Percentiles rank a stretch among this genome's conserved stretches.
phyloP scores from a whole-genome alignment of 2,888 invertebrate species.

The Drosophila pseudotakahashii region DNA sequence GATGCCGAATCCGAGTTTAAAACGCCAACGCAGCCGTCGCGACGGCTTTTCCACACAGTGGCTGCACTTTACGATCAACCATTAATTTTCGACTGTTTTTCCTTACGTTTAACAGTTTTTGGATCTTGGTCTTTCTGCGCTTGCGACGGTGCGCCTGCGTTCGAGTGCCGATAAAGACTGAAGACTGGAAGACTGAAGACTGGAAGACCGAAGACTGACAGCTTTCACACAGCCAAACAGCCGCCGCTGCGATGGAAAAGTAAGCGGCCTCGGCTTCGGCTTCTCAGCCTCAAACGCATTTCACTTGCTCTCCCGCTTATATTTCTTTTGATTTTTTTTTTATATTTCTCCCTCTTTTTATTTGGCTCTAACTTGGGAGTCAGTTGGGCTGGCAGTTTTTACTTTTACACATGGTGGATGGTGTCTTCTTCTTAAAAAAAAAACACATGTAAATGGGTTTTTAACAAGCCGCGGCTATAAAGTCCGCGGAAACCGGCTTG shows the following conservation, averaged over 20 bases:
- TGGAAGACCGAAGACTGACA: constrained; percentile 49
- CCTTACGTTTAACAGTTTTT: constrained; percentile 45
- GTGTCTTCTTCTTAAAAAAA: constrained; percentile 13
- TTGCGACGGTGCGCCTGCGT: constrained; percentile 41
- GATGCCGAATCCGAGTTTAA: constrained; percentile 24
- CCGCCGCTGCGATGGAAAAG: constrained; percentile 54
- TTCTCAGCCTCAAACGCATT: constrained; percentile 53
- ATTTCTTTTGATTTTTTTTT: constrained; percentile 17
- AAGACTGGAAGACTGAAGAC: constrained; percentile 12
- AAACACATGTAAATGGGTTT: constrained; percentile 73
- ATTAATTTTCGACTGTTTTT: constrained; percentile 56
- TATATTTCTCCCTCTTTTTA: constrained; percentile 33
- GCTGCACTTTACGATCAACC: constrained; percentile 67
- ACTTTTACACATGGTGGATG: constrained; percentile 59
- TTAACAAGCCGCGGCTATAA: constrained; percentile 73
- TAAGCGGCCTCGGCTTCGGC: constrained; percentile 62
- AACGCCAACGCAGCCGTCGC: constrained; percentile 40
- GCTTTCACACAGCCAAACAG: constrained; percentile 66
- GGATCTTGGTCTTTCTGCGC: not conserved
- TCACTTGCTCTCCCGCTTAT: constrained; percentile 55
- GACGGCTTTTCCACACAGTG: constrained; percentile 67
- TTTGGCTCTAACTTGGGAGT: constrained; percentile 59
- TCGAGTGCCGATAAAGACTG: constrained; percentile 58
- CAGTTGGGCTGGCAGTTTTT: constrained; percentile 66
- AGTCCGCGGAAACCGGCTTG: constrained; percentile 59